Base-by-base conservation (phyloP, 2,797 vertebrate genomes). In the Sebastes flavidus region DNA sequence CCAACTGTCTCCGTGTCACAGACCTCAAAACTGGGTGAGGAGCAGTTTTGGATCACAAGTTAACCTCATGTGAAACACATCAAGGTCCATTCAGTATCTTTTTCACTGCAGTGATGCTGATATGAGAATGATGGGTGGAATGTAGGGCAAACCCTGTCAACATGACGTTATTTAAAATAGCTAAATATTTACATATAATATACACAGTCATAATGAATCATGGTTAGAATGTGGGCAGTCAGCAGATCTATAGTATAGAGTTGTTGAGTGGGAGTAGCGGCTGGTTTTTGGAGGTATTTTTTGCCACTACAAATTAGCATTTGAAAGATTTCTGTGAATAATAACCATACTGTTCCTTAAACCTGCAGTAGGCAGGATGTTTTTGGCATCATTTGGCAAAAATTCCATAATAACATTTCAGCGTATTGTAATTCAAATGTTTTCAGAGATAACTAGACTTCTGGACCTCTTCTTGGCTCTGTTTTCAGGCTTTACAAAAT, bases 11-110 rank as follows among this genome's bases (percentile, higher is more conserved):
- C 82, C 96, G 98, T 59, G 97, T 99, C 91, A 99, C 98, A 62
- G 98, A 99, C 93, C 96, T 99, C 85, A 99, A 99, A 90, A 98
- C 97, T 42, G 98, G 98, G 98, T 99, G 93, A 95, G 97, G 89
- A 65, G 7, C 5, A 13, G 4, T 27, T 32, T 10, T 66, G 18
- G 16, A 42, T 14, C 1, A 13, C 1, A 14, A 2, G 2, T 8
- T 6, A 8, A 20, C 8, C 2, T 13, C 5, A 11, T 30, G 6
- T 22, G 16, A 30, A 34, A 22, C 46, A 30, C 34, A 32, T 4
- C 4, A 22, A 2, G 1, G 7, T 75, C 12, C 12, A 20, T 4
- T 16, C 18, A 42, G 59, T 52, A 16, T 14, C 24, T 58, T 5
- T 27, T 56, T 13, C 65, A 30, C 20, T 46, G 36, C 32, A 27